Conservation (phyloP, 2,113 vertebrate species). For the Hippocampus abdominalis region DNA sequence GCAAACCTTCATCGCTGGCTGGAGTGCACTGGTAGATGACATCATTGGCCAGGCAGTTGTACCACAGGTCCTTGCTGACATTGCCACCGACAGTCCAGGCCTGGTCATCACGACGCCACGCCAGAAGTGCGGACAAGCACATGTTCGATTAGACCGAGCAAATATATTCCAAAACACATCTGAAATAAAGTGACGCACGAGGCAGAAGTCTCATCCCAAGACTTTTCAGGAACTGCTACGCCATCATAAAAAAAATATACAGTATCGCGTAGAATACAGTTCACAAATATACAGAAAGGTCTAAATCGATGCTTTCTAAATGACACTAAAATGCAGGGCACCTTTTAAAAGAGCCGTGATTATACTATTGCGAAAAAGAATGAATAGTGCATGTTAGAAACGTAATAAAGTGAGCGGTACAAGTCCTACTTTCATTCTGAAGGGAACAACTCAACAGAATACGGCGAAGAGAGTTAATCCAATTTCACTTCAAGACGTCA, state of each 20-base stretch:
- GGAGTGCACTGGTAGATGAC: conserved; percentile 48
- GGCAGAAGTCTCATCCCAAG: too few species aligned
- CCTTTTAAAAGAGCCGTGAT: background rate
- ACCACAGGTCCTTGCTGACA: conserved; percentile 63
- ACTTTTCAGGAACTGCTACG: too few species aligned
- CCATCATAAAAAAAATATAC: too few species aligned
- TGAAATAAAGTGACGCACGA: too few species aligned
- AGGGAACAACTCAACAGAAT: background rate
- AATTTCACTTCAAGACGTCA: background rate
- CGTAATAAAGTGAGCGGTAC: background rate
- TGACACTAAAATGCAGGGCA: background rate
- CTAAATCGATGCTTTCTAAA: background rate
- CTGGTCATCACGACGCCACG: conserved; percentile 46
- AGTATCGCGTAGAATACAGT: too few species aligned
- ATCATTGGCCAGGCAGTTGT: conserved; percentile 34
- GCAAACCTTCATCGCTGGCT: conserved; percentile 58
- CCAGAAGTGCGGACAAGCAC: too few species aligned
- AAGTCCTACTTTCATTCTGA: background rate
- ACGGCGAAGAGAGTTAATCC: background rate
- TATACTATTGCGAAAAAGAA: background rate
- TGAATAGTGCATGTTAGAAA: background rate
- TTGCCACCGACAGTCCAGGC: conserved; percentile 55
- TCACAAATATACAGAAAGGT: too few species aligned
- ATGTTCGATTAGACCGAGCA: too few species aligned
- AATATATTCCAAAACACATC: too few species aligned